A percentile compares a stretch with the other conserved stretches of the same genome.
These are phyloP conservation scores for Myxocyprinus asiaticus DNA, from an alignment of 2,113 vertebrate species.

Conservation along the genomic window DNA sequence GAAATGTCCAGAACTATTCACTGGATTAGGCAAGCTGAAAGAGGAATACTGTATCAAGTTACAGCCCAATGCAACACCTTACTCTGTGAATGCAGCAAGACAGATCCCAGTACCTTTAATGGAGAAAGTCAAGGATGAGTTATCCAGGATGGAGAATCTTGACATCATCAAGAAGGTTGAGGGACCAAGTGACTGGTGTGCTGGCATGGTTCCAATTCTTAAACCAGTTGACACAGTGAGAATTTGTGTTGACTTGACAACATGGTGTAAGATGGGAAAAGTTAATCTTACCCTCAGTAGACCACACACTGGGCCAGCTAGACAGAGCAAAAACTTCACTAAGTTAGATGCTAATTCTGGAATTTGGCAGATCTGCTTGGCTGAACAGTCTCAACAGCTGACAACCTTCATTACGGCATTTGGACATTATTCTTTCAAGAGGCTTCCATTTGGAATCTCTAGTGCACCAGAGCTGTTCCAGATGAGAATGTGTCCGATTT, in stretches of 20 bases:
- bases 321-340: too few species aligned
- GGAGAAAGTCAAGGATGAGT: neutral
- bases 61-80: neutral
- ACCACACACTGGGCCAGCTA: slow-evolving; percentile 23
- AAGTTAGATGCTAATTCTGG: neutral
- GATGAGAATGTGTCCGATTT: too few species aligned
- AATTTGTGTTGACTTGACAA: neutral
- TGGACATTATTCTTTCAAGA: slow-evolving; percentile 11
- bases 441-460: neutral
- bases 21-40: slow-evolving; percentile 7
- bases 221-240: too few species aligned
- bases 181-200: neutral
- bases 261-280: neutral
- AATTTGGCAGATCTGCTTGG: slow-evolving; percentile 18
- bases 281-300: slow-evolving; percentile 8
- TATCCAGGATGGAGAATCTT: neutral
- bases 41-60: slow-evolving; percentile 1
- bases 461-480: too few species aligned
- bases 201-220: neutral
- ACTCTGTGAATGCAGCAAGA: neutral
- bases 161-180: neutral
- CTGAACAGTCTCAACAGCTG: slow-evolving; percentile 1
- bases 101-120: too few species aligned
- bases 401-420: slow-evolving; percentile 21
- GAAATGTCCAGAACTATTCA: slow-evolving; percentile 5